Conservation (phyloP, 2,113 vertebrate species). For the Rynchops niger region DNA sequence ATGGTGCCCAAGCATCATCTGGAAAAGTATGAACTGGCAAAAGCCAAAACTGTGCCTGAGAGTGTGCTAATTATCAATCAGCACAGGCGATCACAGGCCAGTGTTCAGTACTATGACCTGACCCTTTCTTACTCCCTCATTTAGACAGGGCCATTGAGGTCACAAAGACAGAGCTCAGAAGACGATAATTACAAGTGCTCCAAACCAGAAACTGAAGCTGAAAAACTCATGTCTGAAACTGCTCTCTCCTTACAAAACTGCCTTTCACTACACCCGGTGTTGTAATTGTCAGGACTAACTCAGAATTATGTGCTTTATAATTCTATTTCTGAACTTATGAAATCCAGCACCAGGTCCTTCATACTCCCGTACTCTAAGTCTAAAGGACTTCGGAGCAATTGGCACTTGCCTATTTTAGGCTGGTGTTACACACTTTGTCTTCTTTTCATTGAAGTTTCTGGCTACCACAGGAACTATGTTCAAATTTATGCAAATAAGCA, state of each 20-base stretch:
- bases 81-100: not conserved
- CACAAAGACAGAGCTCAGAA: not conserved
- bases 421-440: not conserved
- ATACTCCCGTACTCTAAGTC: not conserved
- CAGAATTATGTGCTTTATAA: not conserved
- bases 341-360: not conserved
- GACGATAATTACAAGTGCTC: not conserved
- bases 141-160: not conserved
- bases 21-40: not conserved
- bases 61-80: not conserved
- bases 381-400: not conserved
- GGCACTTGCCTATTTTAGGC: not conserved
- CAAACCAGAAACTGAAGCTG: not conserved
- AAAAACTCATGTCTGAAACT: not conserved
- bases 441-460: not conserved
- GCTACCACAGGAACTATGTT: not conserved
- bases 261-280: not conserved
- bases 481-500: not conserved
- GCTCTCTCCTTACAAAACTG: not conserved
- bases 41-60: not conserved
- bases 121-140: not conserved
- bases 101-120: not conserved
- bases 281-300: not conserved
- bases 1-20: not conserved
- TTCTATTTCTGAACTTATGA: not conserved